These are phyloP conservation scores for Heteractis magnifica DNA, from an alignment of 92 coral and sea anemone species.

Conservation along the genomic window DNA sequence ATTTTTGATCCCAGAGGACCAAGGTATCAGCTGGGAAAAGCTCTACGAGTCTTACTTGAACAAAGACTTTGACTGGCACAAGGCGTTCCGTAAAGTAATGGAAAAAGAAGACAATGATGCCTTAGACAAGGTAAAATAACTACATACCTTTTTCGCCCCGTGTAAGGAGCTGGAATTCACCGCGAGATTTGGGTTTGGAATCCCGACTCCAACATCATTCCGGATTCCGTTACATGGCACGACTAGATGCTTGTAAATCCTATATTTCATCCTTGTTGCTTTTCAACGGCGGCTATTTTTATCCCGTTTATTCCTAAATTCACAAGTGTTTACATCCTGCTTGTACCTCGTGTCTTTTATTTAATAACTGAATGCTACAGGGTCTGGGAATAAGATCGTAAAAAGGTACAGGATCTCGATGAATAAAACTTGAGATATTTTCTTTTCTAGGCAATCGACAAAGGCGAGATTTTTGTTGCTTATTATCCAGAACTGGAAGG, in stretches of 20 bases:
- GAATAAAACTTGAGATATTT: not conserved
- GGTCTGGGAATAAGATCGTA: not conserved
- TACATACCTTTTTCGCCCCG: not conserved
- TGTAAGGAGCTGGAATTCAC: not conserved
- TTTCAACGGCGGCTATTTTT: no score
- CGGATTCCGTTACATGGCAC: no score
- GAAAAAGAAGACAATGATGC: constrained; percentile 61
- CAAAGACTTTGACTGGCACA: constrained; percentile 79
- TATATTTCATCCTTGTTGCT: no score
- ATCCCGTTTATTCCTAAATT: no score
- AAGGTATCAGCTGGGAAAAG: constrained; percentile 76
- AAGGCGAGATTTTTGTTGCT: constrained; percentile 70
- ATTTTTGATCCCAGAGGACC: constrained; percentile 41
- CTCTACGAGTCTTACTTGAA: constrained; percentile 67
- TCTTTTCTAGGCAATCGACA: constrained; percentile 68
- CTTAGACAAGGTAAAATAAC: constrained; percentile 63
- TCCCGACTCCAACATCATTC: no score
- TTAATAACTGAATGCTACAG: not conserved
- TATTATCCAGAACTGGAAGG: constrained; percentile 86
- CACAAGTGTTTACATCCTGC: no score
- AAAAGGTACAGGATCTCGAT: no score
- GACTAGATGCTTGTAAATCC: no score
- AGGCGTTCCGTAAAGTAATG: constrained; percentile 63
- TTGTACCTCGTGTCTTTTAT: not conserved
- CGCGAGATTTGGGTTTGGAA: no score